These are phyloP conservation scores for Melanotaenia trifasciata DNA, from an alignment of 2,797 vertebrate genomes.

Conservation along the genomic window DNA sequence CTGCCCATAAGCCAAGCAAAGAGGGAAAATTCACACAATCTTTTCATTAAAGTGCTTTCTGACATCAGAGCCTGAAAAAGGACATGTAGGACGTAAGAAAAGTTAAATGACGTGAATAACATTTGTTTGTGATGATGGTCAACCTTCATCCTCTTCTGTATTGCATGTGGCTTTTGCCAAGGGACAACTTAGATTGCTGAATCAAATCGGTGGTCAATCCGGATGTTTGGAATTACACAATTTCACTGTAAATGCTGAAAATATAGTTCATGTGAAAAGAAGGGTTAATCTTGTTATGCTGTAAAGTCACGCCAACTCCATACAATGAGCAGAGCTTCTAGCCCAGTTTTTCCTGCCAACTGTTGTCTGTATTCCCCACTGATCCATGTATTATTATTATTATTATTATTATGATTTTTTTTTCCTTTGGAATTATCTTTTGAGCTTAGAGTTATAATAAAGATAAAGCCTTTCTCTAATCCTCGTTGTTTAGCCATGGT, in stretches of 20 bases:
- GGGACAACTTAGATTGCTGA: constrained; percentile 29
- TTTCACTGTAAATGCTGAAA: constrained; percentile 51
- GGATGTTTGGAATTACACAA: constrained; percentile 59
- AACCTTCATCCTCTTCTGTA: constrained; percentile 30
- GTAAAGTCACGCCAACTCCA: constrained; percentile 69
- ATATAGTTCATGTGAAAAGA: constrained; percentile 57
- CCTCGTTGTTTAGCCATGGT: constrained; percentile 42
- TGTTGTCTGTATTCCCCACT: constrained; percentile 64
- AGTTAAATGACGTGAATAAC: constrained; percentile 21
- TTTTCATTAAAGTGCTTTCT: constrained; percentile 62
- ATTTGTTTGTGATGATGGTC: constrained; percentile 34
- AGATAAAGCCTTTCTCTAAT: constrained; percentile 44
- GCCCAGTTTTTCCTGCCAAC: constrained; percentile 63
- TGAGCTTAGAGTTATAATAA: constrained; percentile 55
- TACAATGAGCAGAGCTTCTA: constrained; percentile 67
- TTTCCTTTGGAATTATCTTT: constrained; percentile 48
- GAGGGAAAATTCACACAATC: constrained; percentile 68
- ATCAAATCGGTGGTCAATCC: constrained; percentile 59
- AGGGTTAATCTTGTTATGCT: constrained; percentile 76
- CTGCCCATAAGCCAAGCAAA: constrained; percentile 37
- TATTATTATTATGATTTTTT: not conserved
- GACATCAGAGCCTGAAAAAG: constrained; percentile 33
- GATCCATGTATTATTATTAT: constrained; percentile 43
- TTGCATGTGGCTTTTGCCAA: constrained; percentile 16
- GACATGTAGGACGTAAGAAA: constrained; percentile 40